Percentiles rank a stretch among this genome's conserved stretches.
phyloP scores from a whole-genome alignment of 1,140 invertebrate genomes.

The Drosophila sechellia region DNA sequence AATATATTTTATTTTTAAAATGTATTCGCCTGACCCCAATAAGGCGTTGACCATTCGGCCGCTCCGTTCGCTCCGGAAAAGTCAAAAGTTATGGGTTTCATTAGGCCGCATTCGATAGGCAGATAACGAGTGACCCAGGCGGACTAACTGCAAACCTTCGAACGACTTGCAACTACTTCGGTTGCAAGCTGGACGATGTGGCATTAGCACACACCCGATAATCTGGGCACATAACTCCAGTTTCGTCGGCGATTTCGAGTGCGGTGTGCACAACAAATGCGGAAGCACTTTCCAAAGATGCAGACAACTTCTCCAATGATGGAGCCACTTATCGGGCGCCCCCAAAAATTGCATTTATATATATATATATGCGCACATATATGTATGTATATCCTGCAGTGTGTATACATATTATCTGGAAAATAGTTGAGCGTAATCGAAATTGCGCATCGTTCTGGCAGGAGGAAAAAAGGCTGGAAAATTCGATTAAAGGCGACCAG shows the following conservation, averaged over 20 bases:
- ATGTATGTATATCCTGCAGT: conserved; percentile 3
- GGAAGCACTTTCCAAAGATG: conserved; percentile 76
- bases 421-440: conserved; percentile 74
- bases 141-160: not conserved
- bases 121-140: conserved; percentile 54
- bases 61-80: conserved; percentile 47
- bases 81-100: conserved; percentile 78
- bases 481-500: conserved; percentile 69
- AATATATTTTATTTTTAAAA: no score
- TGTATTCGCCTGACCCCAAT: no score
- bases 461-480: conserved; percentile 38
- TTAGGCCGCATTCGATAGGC: conserved; percentile 52
- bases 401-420: conserved; percentile 3
- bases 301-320: conserved; percentile 12
- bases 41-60: no score
- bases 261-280: conserved; percentile 53
- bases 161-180: not conserved
- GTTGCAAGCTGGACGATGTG: not conserved
- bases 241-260: conserved; percentile 4
- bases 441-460: conserved; percentile 77
- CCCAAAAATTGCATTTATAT: conserved; percentile 7
- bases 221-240: conserved; percentile 73
- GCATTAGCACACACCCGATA: conserved; percentile 80
- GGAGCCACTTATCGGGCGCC: conserved; percentile 51
- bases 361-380: not conserved